Conservation (phyloP, 2,888 invertebrate genomes). For the Altica lythri region DNA sequence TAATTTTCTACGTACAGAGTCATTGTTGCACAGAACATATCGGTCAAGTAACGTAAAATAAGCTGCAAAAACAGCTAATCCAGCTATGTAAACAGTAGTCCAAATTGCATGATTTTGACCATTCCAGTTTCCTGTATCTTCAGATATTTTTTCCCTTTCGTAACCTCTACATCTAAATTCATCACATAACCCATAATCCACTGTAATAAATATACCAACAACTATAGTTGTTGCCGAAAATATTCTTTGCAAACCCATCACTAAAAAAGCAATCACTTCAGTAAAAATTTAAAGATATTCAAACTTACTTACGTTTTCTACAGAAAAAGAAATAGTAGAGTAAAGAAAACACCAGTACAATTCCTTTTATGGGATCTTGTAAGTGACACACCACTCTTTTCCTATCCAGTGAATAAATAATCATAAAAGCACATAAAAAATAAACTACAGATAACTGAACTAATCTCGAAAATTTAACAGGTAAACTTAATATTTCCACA, state of each 20-base stretch:
- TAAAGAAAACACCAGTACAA: slow-evolving; percentile 62
- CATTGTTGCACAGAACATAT: slow-evolving; percentile 47
- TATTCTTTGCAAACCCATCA: slow-evolving; percentile 64
- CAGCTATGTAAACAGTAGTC: slow-evolving; percentile 62
- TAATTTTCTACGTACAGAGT: slow-evolving; percentile 38
- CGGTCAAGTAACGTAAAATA: slow-evolving; percentile 60
- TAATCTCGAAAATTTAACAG: slow-evolving; percentile 55
- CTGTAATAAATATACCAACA: slow-evolving; percentile 65
- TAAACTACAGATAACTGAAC: slow-evolving; percentile 57
- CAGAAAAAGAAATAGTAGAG: slow-evolving; percentile 66
- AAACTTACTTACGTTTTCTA: slow-evolving; percentile 59
- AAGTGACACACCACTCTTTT: slow-evolving; percentile 65
- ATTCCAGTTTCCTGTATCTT: slow-evolving; percentile 55
- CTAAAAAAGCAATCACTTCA: slow-evolving; percentile 50
- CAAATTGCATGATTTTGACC: slow-evolving; percentile 63
- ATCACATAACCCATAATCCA: slow-evolving; percentile 66
- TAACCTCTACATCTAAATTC: slow-evolving; percentile 65
- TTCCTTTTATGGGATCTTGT: slow-evolving; percentile 66
- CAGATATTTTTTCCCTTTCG: slow-evolving; percentile 53
- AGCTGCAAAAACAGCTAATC: slow-evolving; percentile 61
- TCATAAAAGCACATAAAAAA: slow-evolving; percentile 57
- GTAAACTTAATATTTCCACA: slow-evolving; percentile 47
- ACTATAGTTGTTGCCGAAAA: slow-evolving; percentile 65
- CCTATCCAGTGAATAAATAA: slow-evolving; percentile 60
- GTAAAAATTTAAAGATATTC: neutral